A percentile compares a stretch with the other conserved stretches of the same genome.
Conservation (phyloP, 1,140 invertebrate species). For the Agrilus planipennis region DNA sequence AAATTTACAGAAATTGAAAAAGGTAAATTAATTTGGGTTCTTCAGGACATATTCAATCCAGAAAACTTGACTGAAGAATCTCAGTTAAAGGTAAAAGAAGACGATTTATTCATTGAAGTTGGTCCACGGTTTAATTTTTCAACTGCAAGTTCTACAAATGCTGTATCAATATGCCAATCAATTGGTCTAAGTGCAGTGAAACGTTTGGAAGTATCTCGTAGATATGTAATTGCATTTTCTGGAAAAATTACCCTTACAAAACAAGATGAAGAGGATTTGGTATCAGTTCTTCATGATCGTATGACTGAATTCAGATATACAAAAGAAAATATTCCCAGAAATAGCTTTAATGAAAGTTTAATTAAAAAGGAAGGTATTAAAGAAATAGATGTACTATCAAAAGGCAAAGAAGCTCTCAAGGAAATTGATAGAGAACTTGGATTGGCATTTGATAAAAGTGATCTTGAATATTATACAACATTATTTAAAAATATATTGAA, state of each 20-base stretch:
- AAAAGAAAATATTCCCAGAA: slow-evolving; percentile 53
- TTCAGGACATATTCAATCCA: slow-evolving; percentile 50
- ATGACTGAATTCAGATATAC: slow-evolving; percentile 72
- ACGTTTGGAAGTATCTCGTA: slow-evolving; percentile 68
- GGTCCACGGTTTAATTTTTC: slow-evolving; percentile 87
- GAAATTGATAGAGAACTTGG: slow-evolving; percentile 74
- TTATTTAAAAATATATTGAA: slow-evolving; percentile 70
- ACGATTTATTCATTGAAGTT: slow-evolving; percentile 57
- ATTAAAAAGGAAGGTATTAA: slow-evolving; percentile 34
- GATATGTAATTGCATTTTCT: slow-evolving; percentile 58
- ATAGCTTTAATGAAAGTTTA: slow-evolving; percentile 56
- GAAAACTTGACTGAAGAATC: slow-evolving; percentile 36
- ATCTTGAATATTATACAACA: slow-evolving; percentile 75
- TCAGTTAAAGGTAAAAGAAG: slow-evolving; percentile 28
- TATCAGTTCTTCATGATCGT: slow-evolving; percentile 59
- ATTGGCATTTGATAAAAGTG: slow-evolving; percentile 81
- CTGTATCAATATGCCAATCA: slow-evolving; percentile 83
- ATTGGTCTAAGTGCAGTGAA: slow-evolving; percentile 59
- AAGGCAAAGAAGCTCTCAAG: slow-evolving; percentile 68
- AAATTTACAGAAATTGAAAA: slow-evolving; percentile 39
- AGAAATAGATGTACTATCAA: slow-evolving; percentile 62
- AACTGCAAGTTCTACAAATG: slow-evolving; percentile 89
- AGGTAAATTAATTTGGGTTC: slow-evolving; percentile 55
- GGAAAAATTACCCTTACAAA: slow-evolving; percentile 26
- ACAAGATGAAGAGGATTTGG: slow-evolving; percentile 40